Evolutionary conservation across 2,797 vertebrate species (phyloP), one percentile per base, ranked within the genome.

Genomic region (Bovichtus diacanthus): DNA sequence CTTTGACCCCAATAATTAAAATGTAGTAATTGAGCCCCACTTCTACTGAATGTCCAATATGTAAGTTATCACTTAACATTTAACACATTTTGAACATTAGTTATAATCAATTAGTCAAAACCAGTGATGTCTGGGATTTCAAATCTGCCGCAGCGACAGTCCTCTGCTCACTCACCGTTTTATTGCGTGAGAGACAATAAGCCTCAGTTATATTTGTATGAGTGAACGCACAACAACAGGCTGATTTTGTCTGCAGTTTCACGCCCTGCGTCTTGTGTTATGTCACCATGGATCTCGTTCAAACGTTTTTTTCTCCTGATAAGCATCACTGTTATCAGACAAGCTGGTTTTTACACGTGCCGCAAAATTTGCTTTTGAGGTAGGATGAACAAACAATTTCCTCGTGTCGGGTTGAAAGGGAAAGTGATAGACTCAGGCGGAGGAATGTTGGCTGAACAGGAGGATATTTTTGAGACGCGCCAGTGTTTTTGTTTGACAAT

Each of bases 151-250:
- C 53, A 9, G 62, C 54, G 23, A 6, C 58, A 16, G 51, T 21
- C 50, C 53, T 29, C 70, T 58, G 72, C 78, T 80, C 75, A 55
- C 65, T 58, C 74, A 76, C 63, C 27, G 38, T 76, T 78, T 70
- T 61, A 15, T 60, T 78, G 53, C 66, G 55, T 9, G 53, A 69
- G 60, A 38, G 64, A 90, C 84, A 88, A 83, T 72, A 63, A 80
- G 86, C 83, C 81, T 80, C 74, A 74, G 78, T 87, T 21, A 36
- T 81, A 19, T 80, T 61, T 63, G 83, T 85, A 56, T 88, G 86
- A 89, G 75, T 84, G 85, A 82, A 70, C 81, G 88, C 67, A 85
- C 91, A 88, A 63, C 75, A 31, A 88, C 80, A 84, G 85, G 64
- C 81, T 19, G 44, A 69, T 82, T 78, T 47, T 87, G 80, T 90